Evolutionary conservation across 2,113 vertebrate species (phyloP), one percentile per base, ranked within the genome.

Genomic region (Rynchops niger): DNA sequence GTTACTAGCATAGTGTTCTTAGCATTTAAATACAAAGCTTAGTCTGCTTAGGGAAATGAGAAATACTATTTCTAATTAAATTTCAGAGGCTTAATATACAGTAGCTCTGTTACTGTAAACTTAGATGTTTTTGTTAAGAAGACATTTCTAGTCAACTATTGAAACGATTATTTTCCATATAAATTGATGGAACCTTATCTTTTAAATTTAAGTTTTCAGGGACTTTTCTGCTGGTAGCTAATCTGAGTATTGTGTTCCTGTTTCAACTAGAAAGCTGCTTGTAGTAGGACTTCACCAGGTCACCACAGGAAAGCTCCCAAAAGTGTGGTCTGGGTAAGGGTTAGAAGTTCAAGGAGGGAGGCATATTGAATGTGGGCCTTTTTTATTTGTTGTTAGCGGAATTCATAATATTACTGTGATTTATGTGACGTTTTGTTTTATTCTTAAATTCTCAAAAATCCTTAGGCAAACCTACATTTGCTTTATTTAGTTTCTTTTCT

Each of bases 331-430:
- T 86, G 27, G 27, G 6, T 71, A 42, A 62, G 27, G 42, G 36
- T 50, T 87, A 7, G 6, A 36, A n/a, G 3, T 58, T 82, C 34
- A 78, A 47, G 45, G 82, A 58, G 30, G 56, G 56, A 88, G 34
- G n/a, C 1, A 0, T 38, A 18, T 27, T 49, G 21, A 47, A 15
- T 0, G 1, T 43, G 36, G 6, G 1, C 2, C 1, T 0, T 45
- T 66, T 55, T 74, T 52, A 12, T 73, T 77, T 91, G 13, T 38
- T 43, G 6, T 76, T 86, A 63, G 13, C 13, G 38, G 34, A 78
- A 63, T 82, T 70, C 5, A 2, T 61, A 40, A 12, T 53, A 20
- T 50, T 92, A 19, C 9, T 38, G 20, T 40, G 0, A 20, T 8
- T 71, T 5, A 69, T 53, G 74, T 49, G 32, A 17, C 58, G 25